A percentile compares a stretch with the other conserved stretches of the same genome.
Evolutionary conservation across 2,797 vertebrate species (phyloP).

Genomic region (Sebastes matsubarae): DNA sequence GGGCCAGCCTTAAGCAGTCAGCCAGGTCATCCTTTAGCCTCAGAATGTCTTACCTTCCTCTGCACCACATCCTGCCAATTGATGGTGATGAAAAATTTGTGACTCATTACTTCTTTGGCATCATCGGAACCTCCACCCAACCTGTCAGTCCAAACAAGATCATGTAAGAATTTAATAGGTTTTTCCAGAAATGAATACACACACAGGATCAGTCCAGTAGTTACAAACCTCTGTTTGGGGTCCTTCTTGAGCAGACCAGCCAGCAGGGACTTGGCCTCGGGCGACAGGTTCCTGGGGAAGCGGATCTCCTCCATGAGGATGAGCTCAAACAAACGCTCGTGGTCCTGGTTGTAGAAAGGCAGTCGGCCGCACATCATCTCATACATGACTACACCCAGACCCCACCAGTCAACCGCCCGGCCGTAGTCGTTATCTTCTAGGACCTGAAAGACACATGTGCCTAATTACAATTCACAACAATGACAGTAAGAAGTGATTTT

Average conservation of each 20-base stretch:
- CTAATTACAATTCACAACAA: neutral
- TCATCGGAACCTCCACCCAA: slow-evolving; percentile 88
- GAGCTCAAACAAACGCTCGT: slow-evolving; percentile 91
- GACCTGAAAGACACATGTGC: slow-evolving; percentile 73
- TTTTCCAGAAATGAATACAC: neutral
- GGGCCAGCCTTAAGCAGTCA: neutral
- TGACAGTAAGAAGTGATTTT: neutral
- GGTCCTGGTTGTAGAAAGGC: slow-evolving; percentile 92
- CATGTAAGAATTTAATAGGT: neutral
- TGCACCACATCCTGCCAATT: slow-evolving; percentile 90
- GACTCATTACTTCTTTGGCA: slow-evolving; percentile 91
- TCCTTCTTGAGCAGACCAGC: slow-evolving; percentile 90
- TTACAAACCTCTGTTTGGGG: slow-evolving; percentile 86
- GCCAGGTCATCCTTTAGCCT: neutral
- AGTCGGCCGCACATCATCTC: slow-evolving; percentile 92
- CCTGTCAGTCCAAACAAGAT: slow-evolving; percentile 70
- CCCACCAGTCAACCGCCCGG: slow-evolving; percentile 92
- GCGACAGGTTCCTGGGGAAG: slow-evolving; percentile 86
- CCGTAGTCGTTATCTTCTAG: slow-evolving; percentile 92
- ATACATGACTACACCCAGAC: slow-evolving; percentile 92
- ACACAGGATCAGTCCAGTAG: neutral
- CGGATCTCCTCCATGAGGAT: slow-evolving; percentile 93
- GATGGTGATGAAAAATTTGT: slow-evolving; percentile 86
- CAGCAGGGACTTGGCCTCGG: slow-evolving; percentile 86
- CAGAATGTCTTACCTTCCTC: slow-evolving; percentile 82